Evolutionary conservation across 2,888 invertebrate genomes (phyloP).

Genomic region (Parnassius apollo): DNA sequence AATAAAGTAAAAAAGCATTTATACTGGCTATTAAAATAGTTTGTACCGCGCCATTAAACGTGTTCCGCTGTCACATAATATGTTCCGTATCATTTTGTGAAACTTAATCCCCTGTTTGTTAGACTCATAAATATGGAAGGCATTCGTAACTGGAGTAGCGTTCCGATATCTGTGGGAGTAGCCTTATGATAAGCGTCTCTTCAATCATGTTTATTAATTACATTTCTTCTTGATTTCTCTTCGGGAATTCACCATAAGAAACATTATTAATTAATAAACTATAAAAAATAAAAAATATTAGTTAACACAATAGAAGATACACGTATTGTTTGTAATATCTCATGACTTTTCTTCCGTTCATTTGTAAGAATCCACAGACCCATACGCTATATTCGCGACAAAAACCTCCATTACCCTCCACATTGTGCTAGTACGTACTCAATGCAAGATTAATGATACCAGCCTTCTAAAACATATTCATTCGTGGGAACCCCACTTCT

Average conservation of each 20-base stretch:
- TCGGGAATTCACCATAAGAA: constrained; percentile 29
- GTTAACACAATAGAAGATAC: constrained; percentile 58
- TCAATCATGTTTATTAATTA: constrained; percentile 36
- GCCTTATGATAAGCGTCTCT: constrained; percentile 26
- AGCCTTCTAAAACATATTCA: constrained; percentile 67
- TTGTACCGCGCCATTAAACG: constrained; percentile 43
- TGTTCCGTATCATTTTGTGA: constrained; percentile 41
- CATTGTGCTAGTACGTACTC: constrained; percentile 65
- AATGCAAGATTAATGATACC: constrained; percentile 74
- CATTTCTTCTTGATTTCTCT: constrained; percentile 28
- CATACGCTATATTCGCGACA: constrained; percentile 56
- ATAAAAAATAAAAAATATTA: no score
- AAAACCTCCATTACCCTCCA: constrained; percentile 62
- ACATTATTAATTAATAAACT: constrained; percentile 53
- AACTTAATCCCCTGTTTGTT: constrained; percentile 23
- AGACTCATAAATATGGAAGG: constrained; percentile 30
- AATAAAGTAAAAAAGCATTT: background rate
- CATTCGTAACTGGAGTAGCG: constrained; percentile 28
- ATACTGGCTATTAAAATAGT: constrained; percentile 11
- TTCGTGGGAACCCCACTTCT: constrained; percentile 60
- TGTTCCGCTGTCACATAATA: constrained; percentile 51
- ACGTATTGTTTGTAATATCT: constrained; percentile 45
- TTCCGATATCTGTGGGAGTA: constrained; percentile 22
- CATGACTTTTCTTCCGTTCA: constrained; percentile 41
- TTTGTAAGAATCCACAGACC: constrained; percentile 40